Base-by-base conservation (phyloP, 2,113 vertebrate species). In the Odocoileus virginianus region DNA sequence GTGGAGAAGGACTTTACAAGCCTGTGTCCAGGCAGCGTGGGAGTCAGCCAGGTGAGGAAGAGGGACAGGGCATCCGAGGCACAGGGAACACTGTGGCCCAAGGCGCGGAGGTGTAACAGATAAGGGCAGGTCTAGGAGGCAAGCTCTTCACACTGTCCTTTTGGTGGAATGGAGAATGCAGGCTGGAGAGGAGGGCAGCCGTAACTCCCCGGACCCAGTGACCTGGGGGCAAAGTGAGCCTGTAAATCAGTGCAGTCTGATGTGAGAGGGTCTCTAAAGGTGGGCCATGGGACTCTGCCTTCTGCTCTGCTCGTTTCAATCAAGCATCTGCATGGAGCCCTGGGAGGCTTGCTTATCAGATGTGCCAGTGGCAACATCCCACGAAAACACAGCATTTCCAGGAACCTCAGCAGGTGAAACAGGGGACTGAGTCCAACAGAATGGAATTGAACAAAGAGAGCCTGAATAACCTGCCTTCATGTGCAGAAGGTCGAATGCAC, bases 71-170 rank as follows among this genome's bases (percentile, higher is more conserved):
- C 3, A 2, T 50, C 58, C 0, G 0, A 28, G 28, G 28, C 45
- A n/a, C 30, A 67, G 67, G n/a, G 2, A 15, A 27, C 15, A 0
- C 45, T 2, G 3, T 55, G 36, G 78, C 54, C 19, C 3, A 43
- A 55, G 23, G 71, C 36, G 0, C 0, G 23, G 87, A 36, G 82
- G 78, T 27, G 61, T 43, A 91, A 61, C 54, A 2, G 83, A 1
- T 0, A 1, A 15, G 2, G 0, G 25, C 1, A 15, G 9, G n/a
- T 21, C 8, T 7, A 16, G n/a, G 78, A 36, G 67, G 7, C 25
- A 47, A 52, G 85, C 12, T 83, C 19, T 40, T 15, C 3, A 1
- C 0, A 15, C 14, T 19, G 55, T 8, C 23, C 67, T 60, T 19
- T 55, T 2, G 27, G 74, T 0, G 11, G 30, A 36, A 11, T 4